Conservation (phyloP, 2,888 invertebrate genomes). For the Eristalis pertinax region DNA sequence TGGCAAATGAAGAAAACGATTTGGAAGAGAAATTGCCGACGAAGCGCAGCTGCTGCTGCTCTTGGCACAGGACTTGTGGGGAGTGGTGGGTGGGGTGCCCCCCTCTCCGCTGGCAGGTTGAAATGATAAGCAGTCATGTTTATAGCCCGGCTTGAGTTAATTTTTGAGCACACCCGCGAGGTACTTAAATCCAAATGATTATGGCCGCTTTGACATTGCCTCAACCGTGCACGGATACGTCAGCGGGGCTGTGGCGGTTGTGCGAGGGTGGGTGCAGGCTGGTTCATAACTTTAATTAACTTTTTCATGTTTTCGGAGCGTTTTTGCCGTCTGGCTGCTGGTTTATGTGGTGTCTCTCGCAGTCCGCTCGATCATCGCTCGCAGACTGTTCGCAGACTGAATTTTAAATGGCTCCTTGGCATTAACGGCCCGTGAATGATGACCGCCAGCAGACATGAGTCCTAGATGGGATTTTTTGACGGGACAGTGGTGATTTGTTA, state of each 20-base stretch:
- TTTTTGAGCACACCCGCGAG: conserved; percentile 11
- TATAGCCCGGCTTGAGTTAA: conserved; percentile 31
- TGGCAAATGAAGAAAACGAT: conserved; percentile 51
- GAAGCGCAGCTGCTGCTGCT: conserved; percentile 40
- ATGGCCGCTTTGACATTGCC: conserved; percentile 8
- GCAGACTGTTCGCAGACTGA: not conserved
- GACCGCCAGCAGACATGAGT: not conserved
- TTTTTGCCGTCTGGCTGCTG: not conserved
- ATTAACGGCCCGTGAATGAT: not conserved
- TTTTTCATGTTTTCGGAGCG: not conserved
- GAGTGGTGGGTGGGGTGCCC: not conserved
- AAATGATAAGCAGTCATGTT: conserved; percentile 13
- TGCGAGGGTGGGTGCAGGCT: not conserved
- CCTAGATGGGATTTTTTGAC: not conserved
- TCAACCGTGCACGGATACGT: not conserved
- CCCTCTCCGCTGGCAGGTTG: conserved; percentile 6
- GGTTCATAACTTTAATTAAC: not conserved
- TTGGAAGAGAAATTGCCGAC: conserved; percentile 60
- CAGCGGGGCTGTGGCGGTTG: not conserved
- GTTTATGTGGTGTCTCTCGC: not conserved
- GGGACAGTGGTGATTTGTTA: not conserved
- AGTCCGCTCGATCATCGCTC: not conserved
- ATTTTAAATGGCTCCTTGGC: not conserved
- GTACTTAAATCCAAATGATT: conserved; percentile 21
- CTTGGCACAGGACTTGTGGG: conserved; percentile 24